These are phyloP conservation scores for Tapirus indicus DNA, from an alignment of 2,797 vertebrate genomes.

Conservation along the genomic window DNA sequence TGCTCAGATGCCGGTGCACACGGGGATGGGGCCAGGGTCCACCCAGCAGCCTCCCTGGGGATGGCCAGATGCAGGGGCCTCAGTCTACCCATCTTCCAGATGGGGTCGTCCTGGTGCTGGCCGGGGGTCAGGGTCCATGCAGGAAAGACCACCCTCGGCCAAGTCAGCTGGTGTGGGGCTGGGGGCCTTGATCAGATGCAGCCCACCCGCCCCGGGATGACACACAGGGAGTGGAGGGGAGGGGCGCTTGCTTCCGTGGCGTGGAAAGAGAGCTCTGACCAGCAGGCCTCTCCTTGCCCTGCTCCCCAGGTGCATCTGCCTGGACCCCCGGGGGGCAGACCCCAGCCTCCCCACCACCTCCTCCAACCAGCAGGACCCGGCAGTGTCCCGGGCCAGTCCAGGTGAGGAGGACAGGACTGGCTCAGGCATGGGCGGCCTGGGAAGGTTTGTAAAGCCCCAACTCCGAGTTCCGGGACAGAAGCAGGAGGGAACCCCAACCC, in stretches of 20 bases:
- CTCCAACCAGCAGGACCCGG: not conserved
- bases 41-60: not conserved
- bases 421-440: not conserved
- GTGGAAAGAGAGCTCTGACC: not conserved
- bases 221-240: too few relatives aligned
- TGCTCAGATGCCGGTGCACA: not conserved
- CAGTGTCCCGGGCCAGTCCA: not conserved
- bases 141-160: not conserved
- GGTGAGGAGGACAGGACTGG: not conserved
- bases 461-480: not conserved
- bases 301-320: accelerated
- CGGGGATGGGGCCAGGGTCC: not conserved
- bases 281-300: not conserved
- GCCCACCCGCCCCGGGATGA: not conserved
- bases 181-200: not conserved
- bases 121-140: not conserved
- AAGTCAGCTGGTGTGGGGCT: not conserved
- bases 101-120: not conserved
- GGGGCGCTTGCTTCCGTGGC: too few relatives aligned
- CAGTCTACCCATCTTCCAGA: not conserved
- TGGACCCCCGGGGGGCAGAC: not conserved
- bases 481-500: not conserved
- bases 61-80: too few relatives aligned
- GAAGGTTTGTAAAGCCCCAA: not conserved
- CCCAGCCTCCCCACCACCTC: not conserved